These are phyloP conservation scores for Trichogramma evanescens DNA, from an alignment of 2,888 invertebrate species.

Conservation along the genomic window DNA sequence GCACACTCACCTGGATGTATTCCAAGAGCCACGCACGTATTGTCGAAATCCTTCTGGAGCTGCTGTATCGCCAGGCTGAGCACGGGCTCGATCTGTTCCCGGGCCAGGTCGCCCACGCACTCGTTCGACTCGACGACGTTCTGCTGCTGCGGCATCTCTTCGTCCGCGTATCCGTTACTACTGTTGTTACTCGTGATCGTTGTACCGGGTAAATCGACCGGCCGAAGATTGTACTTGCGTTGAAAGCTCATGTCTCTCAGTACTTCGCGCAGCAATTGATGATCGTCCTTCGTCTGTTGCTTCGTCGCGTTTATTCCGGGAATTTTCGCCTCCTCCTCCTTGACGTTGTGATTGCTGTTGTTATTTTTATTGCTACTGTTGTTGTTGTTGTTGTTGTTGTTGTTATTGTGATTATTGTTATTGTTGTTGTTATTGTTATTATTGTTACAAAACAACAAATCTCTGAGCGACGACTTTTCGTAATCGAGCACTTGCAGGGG, in stretches of 20 bases:
- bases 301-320: background rate
- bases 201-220: slow-evolving; percentile 59
- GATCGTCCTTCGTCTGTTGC: slow-evolving; percentile 47
- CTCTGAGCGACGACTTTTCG: slow-evolving; percentile 41
- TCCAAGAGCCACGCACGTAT: slow-evolving; percentile 75
- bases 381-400: background rate
- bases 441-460: slow-evolving; percentile 31
- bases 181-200: slow-evolving; percentile 41
- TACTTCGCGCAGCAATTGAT: slow-evolving; percentile 72
- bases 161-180: slow-evolving; percentile 38
- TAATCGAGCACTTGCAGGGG: slow-evolving; percentile 48
- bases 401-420: background rate
- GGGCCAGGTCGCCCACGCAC: slow-evolving; percentile 54
- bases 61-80: slow-evolving; percentile 80
- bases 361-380: background rate
- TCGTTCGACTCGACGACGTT: slow-evolving; percentile 61
- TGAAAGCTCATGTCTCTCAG: slow-evolving; percentile 80
- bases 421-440: background rate
- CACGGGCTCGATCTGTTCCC: slow-evolving; percentile 75
- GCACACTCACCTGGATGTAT: slow-evolving; percentile 77
- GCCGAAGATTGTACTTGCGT: slow-evolving; percentile 73
- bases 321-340: background rate
- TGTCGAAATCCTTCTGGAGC: slow-evolving; percentile 77
- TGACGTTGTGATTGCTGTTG: background rate
- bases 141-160: slow-evolving; percentile 48